A percentile compares a stretch with the other conserved stretches of the same genome.
These are phyloP conservation scores for Diprion similis DNA, from an alignment of 1,140 invertebrate genomes.

Conservation along the genomic window DNA sequence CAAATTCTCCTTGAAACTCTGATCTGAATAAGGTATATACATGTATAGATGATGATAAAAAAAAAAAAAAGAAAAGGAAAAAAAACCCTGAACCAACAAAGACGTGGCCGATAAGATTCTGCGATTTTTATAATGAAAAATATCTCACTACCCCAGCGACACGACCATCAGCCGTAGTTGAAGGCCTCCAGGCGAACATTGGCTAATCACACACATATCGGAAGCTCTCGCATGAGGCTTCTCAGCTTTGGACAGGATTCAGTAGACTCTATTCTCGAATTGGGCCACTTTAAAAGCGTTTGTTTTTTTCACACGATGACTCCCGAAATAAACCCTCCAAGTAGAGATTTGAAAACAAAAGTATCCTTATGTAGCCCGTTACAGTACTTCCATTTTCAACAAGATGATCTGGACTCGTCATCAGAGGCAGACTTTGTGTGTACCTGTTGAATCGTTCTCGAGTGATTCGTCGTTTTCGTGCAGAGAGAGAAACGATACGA, in stretches of 20 bases:
- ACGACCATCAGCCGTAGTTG: too few relatives aligned
- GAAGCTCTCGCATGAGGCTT: background rate
- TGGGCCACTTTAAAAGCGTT: background rate
- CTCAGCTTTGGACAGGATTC: background rate
- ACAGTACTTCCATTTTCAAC: background rate
- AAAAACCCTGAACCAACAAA: too few relatives aligned
- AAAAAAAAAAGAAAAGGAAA: too few relatives aligned
- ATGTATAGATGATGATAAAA: too few relatives aligned
- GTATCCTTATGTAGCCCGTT: background rate
- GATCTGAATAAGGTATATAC: too few relatives aligned
- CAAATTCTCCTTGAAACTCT: too few relatives aligned
- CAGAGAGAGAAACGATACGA: background rate
- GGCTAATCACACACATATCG: background rate
- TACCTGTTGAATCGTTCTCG: background rate
- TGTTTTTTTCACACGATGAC: background rate
- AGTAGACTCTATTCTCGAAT: background rate
- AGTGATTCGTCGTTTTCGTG: background rate
- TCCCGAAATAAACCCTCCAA: background rate
- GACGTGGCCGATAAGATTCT: too few relatives aligned
- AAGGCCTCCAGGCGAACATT: too few relatives aligned
- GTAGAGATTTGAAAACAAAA: background rate
- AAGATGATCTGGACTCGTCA: background rate
- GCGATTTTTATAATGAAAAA: too few relatives aligned
- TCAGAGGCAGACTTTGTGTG: background rate
- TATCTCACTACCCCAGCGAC: too few relatives aligned